Base-by-base conservation (phyloP, 1,140 invertebrate species). In the Dreissena rostriformis region DNA sequence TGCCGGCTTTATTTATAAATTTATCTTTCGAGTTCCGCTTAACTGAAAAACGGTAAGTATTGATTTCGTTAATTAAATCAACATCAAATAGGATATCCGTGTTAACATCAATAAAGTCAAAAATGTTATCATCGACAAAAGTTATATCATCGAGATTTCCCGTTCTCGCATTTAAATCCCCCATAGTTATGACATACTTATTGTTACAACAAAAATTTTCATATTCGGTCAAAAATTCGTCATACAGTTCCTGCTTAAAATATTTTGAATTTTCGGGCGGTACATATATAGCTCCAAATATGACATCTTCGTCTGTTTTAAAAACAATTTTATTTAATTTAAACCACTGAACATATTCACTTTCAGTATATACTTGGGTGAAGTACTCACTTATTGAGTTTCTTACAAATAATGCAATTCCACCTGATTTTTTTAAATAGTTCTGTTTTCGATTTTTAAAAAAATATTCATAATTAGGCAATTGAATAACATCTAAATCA, bases 331-430 rank as follows among this genome's bases (percentile, higher is more conserved):
- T 72, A 39, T 39, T 15, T 28, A 72, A 17, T 39, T 72, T 72
- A 22, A 72, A 72, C 29, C 70, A 72, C 29, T 72, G 70, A 49
- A 72, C 70, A 72, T 72, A 72, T 72, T 72, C 29, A 39, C 29
- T 11, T 15, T 67, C 66, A 22, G 66, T 14, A 22, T 67, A 12
- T 14, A 67, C 24, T 12, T 28, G 11, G 12, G 14, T 14, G 14
- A 11, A 67, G 19, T 28, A 67, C 26, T 67, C 12, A 14, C 11
- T 15, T n/a, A 67, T 67, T 12, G 19, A 15, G 11, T 11, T 14
- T 67, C 26, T 28, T 15, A 67, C 26, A 14, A 67, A 67, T 12
- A 67, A 12, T 22, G 19, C 66, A 67, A 67, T 67, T 15, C 66
- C 66, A 67, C 66, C 66, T 67, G 66, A 67, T 22, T 28, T n/a